Base-by-base conservation (phyloP, 2,797 vertebrate species). In the Sternotherus odoratus region DNA sequence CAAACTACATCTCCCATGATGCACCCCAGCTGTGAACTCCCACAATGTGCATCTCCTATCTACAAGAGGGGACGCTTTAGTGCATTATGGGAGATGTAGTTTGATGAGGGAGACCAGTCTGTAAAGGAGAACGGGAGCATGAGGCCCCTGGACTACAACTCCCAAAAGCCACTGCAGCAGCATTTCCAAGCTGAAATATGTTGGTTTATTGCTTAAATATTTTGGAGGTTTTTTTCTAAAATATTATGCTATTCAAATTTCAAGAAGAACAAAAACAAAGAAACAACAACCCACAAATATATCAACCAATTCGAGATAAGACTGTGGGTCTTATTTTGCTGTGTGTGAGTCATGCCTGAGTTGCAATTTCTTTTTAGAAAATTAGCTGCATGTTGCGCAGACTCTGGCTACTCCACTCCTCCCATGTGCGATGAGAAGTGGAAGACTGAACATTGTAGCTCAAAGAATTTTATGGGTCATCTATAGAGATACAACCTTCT, bases 131-230 rank as follows among this genome's bases (percentile, higher is more conserved):
- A 13, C 21, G 48, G 69, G 53, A n/a, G 39, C 69, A 43, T 23
- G 53, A 43, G 82, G 2, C 43, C 24, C 69, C 46, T 36, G 74
- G 33, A 24, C 48, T 10, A 63, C 43, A 74, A 78, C 11, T 82
- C 12, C 12, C 33, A 4, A 9, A 63, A 79, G 6, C 49, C 74
- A 72, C 1, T 3, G 17, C 36, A 39, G 12, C 2, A 48, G 49
- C 21, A 8, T 28, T 88, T 69, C 30, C 46, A 86, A 26, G 24
- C 28, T 15, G 12, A 74, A 78, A 57, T 33, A n/a, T 81, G 89
- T 90, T 36, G 2, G 6, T 87, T 93, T 87, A 33, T 28, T 66
- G n/a, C 63, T 66, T 13, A 82, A 94, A n/a, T 21, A 78, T 8
- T 5, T 75, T 54, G 24, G 12, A 12, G 2, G 30, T 13, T 21